Evolutionary conservation across 1,140 invertebrate species (phyloP).

Genomic region (Hylyphantes graminicola): DNA sequence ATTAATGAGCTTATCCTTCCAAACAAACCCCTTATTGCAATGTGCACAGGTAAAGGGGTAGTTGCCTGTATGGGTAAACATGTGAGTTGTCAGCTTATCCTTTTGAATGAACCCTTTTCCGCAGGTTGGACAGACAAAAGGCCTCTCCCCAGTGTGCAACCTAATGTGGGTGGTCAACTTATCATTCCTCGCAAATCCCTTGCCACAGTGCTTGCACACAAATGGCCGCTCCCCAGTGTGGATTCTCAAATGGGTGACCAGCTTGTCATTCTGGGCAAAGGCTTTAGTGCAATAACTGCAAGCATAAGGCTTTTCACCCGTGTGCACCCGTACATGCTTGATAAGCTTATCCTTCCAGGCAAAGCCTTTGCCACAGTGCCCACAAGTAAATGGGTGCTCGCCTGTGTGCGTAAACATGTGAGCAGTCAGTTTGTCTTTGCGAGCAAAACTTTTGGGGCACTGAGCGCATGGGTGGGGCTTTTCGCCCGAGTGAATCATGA

Average conservation of each 20-base stretch:
- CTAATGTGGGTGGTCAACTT: constrained; percentile 73
- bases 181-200: constrained; percentile 62
- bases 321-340: constrained; percentile 66
- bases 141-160: constrained; percentile 81
- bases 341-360: constrained; percentile 67
- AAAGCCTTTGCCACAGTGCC: constrained; percentile 66
- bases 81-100: constrained; percentile 63
- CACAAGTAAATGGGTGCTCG: constrained; percentile 87
- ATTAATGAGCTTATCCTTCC: constrained; percentile 65
- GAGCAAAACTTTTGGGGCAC: constrained; percentile 83
- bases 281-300: constrained; percentile 63
- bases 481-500: constrained; percentile 82
- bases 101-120: constrained; percentile 83
- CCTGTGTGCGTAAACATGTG: constrained; percentile 96
- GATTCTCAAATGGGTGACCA: constrained; percentile 67
- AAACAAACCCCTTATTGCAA: constrained; percentile 73
- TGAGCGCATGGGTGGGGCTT: constrained; percentile 89
- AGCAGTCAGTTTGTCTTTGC: constrained; percentile 73
- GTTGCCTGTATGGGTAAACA: constrained; percentile 58
- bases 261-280: constrained; percentile 64
- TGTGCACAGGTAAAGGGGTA: constrained; percentile 59
- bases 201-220: constrained; percentile 64
- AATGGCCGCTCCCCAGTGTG: constrained; percentile 67
- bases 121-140: constrained; percentile 81
- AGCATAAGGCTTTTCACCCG: constrained; percentile 63